Evolutionary conservation across 2,113 vertebrate species (phyloP).

Genomic region (Paraplagusia blochii): DNA sequence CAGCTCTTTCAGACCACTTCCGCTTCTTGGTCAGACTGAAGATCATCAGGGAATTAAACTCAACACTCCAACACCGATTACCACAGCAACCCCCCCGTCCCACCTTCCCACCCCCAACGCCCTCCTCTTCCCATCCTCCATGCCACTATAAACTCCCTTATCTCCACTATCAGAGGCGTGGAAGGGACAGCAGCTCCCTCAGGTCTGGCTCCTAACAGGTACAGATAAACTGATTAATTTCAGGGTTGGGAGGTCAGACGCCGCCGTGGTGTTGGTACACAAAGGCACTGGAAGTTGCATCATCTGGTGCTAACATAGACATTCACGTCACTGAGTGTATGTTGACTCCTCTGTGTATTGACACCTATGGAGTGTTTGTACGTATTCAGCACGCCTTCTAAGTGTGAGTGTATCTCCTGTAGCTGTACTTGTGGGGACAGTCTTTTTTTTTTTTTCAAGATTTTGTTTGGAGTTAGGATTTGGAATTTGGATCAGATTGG

Average conservation of each 20-base stretch:
- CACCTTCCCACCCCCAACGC: slow-evolving; percentile 10
- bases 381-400: too few relatives aligned
- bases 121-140: slow-evolving; percentile 20
- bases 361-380: slow-evolving; percentile 20
- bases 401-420: slow-evolving; percentile 6
- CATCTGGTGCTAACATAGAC: slow-evolving; percentile 29
- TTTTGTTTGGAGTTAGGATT: too few relatives aligned
- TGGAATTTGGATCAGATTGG: too few relatives aligned
- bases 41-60: slow-evolving; percentile 48
- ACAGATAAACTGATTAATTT: slow-evolving; percentile 47
- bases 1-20: slow-evolving; percentile 27
- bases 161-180: too few relatives aligned
- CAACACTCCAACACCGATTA: slow-evolving; percentile 5
- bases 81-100: slow-evolving; percentile 24
- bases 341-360: slow-evolving; percentile 24
- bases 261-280: slow-evolving; percentile 28
- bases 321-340: slow-evolving; percentile 25
- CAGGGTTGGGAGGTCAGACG: slow-evolving; percentile 27
- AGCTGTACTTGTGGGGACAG: too few relatives aligned
- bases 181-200: slow-evolving; percentile 31
- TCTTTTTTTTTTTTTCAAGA: too few relatives aligned
- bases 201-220: slow-evolving; percentile 41
- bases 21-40: slow-evolving; percentile 24
- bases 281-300: slow-evolving; percentile 32
- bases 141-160: slow-evolving; percentile 25